phyloP scores from a whole-genome alignment of 2,888 invertebrate genomes.

The Heliconius sara region DNA sequence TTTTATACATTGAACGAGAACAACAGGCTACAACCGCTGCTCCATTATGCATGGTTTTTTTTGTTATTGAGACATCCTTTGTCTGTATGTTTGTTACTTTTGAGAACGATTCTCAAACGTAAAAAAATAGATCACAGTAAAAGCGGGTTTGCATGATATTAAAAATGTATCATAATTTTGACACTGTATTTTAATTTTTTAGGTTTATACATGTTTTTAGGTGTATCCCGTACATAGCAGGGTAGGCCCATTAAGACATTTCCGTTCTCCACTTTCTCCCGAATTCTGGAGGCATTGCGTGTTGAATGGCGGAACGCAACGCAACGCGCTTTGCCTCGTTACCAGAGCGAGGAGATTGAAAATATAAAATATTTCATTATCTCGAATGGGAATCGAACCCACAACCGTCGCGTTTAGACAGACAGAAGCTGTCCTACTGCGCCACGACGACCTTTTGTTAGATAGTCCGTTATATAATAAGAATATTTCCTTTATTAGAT shows the following conservation, averaged over 20 bases:
- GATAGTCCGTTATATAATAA: too few species aligned
- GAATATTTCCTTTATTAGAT: too few species aligned
- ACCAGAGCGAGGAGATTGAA: too few species aligned
- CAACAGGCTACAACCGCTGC: not conserved
- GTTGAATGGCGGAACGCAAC: not conserved
- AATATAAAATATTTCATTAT: too few species aligned
- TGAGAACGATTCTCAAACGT: conserved; percentile 10
- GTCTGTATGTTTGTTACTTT: conserved; percentile 23
- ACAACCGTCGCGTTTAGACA: too few species aligned
- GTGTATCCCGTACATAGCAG: too few species aligned
- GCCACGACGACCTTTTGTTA: too few species aligned
- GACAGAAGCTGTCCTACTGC: too few species aligned
- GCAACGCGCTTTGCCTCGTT: not conserved
- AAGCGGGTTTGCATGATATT: not conserved
- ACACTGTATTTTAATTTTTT: too few species aligned
- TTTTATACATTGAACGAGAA: not conserved
- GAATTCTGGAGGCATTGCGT: not conserved
- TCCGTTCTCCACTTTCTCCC: not conserved
- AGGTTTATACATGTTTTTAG: too few species aligned
- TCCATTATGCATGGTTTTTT: conserved; percentile 27
- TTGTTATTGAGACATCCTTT: conserved; percentile 26
- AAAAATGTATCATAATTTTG: not conserved
- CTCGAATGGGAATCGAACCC: too few species aligned
- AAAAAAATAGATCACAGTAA: not conserved
- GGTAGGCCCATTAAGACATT: too few species aligned